Conservation (phyloP, 2,113 vertebrate species). For the Artemisiospiza belli region DNA sequence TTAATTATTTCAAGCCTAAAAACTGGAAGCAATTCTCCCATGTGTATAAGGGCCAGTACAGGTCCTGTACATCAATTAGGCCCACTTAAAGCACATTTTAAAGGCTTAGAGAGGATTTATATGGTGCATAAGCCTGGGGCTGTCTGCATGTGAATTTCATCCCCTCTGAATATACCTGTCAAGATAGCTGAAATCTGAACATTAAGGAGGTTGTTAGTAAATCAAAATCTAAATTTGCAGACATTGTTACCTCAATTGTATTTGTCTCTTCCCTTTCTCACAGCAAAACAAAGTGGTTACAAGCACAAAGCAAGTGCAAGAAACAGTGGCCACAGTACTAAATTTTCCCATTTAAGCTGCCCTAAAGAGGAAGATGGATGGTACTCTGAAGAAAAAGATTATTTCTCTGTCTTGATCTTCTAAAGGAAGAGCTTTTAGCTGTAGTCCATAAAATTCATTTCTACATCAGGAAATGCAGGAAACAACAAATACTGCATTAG, state of each 20-base stretch:
- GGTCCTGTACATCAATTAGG: slow-evolving; percentile 46
- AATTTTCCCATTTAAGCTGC: slow-evolving; percentile 10
- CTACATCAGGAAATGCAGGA: not conserved
- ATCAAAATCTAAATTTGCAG: slow-evolving; percentile 20
- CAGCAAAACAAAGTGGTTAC: not conserved
- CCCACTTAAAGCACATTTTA: slow-evolving; percentile 38
- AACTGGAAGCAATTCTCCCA: not conserved
- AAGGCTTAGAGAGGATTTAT: slow-evolving; percentile 43
- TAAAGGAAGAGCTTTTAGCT: not conserved
- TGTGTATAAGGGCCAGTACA: not conserved
- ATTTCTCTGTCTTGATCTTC: not conserved
- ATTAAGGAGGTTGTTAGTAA: slow-evolving; percentile 47
- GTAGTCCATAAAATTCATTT: not conserved
- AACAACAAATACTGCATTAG: not conserved
- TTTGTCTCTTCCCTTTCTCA: not conserved
- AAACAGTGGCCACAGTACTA: not conserved
- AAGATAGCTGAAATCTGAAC: slow-evolving; percentile 30
- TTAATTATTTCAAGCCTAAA: slow-evolving; percentile 28
- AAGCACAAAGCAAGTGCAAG: not conserved
- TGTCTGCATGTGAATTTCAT: slow-evolving; percentile 21
- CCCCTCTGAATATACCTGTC: slow-evolving; percentile 18
- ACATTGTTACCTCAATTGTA: not conserved
- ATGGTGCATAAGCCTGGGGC: slow-evolving; percentile 10
- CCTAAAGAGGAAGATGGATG: slow-evolving; percentile 22
- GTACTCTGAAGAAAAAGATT: not conserved